Base-by-base conservation (phyloP, 2,888 invertebrate species). In the Brachyopa scutellaris region DNA sequence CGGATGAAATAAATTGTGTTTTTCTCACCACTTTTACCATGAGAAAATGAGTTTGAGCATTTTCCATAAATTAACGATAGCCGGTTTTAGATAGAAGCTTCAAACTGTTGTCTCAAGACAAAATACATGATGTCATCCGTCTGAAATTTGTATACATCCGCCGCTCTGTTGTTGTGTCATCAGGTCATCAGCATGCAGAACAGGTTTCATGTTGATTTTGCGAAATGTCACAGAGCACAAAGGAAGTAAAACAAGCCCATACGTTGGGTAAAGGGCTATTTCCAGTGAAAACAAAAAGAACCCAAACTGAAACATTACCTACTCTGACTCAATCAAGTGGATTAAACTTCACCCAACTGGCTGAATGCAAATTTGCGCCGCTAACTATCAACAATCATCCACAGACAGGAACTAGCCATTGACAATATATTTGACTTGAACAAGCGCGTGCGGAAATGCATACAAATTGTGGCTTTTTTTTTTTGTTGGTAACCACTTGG, bases 141-240 rank as follows among this genome's bases (percentile, higher is more conserved):
- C n/a, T n/a, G n/a, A 42, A 69, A 55, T 49, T 55, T 26, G 57
- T 66, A 19, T 38, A 59, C 45, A 64, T 62, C 64, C 69, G 53
- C 49, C 49, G 17, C 19, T 26, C 26, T 21, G 19, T 11, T 53
- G 40, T 53, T 59, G 66, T 67, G 66, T 73, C 73, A 76, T 64
- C 76, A 2, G 82, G 76, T 70, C 76, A 82, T 82, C 82, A 82
- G 19, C 82, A 82, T 82, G 76, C 82, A 70, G 53, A 76, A 82
- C 82, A 70, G 66, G 82, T 82, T 77, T 77, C 29, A 0, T 47
- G 47, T 66, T 45, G 29, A 15, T 47, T 57, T 45, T 47, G 55
- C 62, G 29, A 36, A 64, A 70, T 82, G 82, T 55, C 82, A 78
- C 47, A 51, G 38, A 49, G 33, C 15, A 47, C 31, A 66, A 40